Percentiles rank a stretch among this genome's conserved stretches.
These are phyloP conservation scores for Colistium nudipinnis DNA, from an alignment of 2,113 vertebrate species.

Conservation along the genomic window DNA sequence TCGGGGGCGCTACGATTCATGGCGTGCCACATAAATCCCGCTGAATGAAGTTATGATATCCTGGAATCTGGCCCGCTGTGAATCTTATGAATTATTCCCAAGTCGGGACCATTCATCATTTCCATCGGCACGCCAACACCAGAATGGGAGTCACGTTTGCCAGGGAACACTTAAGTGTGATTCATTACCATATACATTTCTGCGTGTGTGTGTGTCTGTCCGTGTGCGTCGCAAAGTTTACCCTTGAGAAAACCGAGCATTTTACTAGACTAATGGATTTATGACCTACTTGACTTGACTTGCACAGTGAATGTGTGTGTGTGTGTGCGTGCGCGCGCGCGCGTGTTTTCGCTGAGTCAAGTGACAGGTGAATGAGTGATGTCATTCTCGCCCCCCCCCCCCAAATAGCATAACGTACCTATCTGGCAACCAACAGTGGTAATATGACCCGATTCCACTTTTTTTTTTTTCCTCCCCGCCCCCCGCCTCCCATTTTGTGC, in stretches of 20 bases:
- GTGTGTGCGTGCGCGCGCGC: constrained; percentile 5
- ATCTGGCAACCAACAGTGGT: neutral
- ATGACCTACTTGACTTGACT: constrained; percentile 30
- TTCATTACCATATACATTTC: constrained; percentile 29
- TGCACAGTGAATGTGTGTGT: neutral
- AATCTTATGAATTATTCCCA: constrained; percentile 43
- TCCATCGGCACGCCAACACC: constrained; percentile 27
- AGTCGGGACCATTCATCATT: constrained; percentile 40
- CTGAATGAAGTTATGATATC: constrained; percentile 32
- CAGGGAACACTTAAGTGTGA: constrained; percentile 33
- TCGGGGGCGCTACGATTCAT: constrained; percentile 7
- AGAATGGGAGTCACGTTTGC: constrained; percentile 38
- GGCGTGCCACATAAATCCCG: constrained; percentile 28
- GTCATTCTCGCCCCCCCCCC: constrained; percentile 25
- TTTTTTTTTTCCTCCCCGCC: too few species aligned
- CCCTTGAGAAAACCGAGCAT: neutral
- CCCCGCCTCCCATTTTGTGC: too few species aligned
- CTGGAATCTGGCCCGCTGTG: constrained; percentile 32
- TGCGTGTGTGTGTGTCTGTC: neutral
- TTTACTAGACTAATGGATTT: constrained; percentile 33
- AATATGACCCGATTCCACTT: constrained; percentile 5
- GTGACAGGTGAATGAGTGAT: constrained; percentile 61
- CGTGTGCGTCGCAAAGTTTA: neutral
- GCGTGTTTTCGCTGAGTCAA: constrained; percentile 22
- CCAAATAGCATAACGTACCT: constrained; percentile 2